A percentile compares a stretch with the other conserved stretches of the same genome.
Evolutionary conservation across 53 echinoderm and acorn worm genomes (phyloP).

Genomic region (Pentamera pediparva): DNA sequence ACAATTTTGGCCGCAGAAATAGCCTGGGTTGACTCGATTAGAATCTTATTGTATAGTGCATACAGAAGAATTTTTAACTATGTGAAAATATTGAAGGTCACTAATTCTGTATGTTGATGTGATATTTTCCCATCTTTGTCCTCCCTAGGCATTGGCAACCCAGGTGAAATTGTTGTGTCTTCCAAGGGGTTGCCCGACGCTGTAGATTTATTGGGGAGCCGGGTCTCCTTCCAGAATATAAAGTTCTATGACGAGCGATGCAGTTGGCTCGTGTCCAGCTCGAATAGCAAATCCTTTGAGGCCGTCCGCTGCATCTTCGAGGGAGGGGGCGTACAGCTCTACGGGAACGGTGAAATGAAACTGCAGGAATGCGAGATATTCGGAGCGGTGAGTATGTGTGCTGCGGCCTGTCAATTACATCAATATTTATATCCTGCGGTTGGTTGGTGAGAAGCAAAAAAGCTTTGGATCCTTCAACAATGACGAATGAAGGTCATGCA

Average conservation of each 20-base stretch:
- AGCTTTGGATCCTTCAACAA: no score
- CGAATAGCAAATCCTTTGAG: slow-evolving; percentile 3
- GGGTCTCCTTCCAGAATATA: slow-evolving; percentile 22
- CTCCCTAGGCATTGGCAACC: background rate
- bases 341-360: slow-evolving; percentile 26
- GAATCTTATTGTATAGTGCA: no score
- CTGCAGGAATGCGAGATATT: slow-evolving; percentile 21
- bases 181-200: slow-evolving; percentile 4
- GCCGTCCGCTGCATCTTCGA: slow-evolving; percentile 7
- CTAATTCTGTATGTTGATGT: background rate
- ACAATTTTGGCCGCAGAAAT: no score
- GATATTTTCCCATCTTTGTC: background rate
- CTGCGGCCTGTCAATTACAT: no score
- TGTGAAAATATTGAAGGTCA: no score
- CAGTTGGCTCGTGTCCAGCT: slow-evolving; percentile 18
- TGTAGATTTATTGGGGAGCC: slow-evolving; percentile 21
- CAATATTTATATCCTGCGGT: no score
- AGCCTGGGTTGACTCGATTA: no score
- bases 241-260: slow-evolving; percentile 24
- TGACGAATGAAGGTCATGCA: no score
- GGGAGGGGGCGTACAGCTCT: slow-evolving; percentile 26
- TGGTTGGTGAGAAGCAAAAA: no score
- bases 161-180: background rate
- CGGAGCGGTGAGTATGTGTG: slow-evolving; percentile 11
- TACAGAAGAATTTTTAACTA: no score